These are phyloP conservation scores for Drosophila mettleri DNA, from an alignment of 2,888 invertebrate genomes.

Conservation along the genomic window DNA sequence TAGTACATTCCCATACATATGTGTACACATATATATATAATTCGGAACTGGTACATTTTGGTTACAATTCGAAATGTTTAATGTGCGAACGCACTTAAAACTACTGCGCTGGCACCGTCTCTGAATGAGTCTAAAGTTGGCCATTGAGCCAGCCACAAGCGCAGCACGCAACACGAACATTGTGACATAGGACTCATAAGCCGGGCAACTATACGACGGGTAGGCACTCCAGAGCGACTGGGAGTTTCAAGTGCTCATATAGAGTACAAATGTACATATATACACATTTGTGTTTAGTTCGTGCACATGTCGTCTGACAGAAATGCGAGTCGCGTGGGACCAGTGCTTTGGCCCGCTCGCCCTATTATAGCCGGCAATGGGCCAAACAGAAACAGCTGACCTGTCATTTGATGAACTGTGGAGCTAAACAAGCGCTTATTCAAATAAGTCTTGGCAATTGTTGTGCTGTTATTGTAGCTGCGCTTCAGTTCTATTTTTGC, in stretches of 20 bases:
- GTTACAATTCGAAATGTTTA: constrained; percentile 49
- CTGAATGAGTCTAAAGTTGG: constrained; percentile 59
- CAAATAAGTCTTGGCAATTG: constrained; percentile 52
- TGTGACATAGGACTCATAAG: constrained; percentile 38
- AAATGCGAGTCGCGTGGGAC: constrained; percentile 74
- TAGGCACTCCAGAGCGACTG: constrained; percentile 43
- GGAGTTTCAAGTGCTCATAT: constrained; percentile 38
- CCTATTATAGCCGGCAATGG: constrained; percentile 7
- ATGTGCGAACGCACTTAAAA: constrained; percentile 74
- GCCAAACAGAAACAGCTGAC: constrained; percentile 56
- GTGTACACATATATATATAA: constrained; percentile 2
- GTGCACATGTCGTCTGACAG: constrained; percentile 34
- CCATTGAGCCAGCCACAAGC: constrained; percentile 38
- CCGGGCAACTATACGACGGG: constrained; percentile 13
- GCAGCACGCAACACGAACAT: constrained; percentile 28
- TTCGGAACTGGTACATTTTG: constrained; percentile 19
- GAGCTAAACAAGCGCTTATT: constrained; percentile 46
- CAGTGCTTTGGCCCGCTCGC: constrained; percentile 13
- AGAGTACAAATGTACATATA: neutral
- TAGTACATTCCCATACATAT: neutral
- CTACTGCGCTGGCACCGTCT: constrained; percentile 29
- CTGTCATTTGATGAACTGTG: constrained; percentile 49
- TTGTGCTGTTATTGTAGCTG: constrained; percentile 31
- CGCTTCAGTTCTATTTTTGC: constrained; percentile 39
- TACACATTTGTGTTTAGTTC: constrained; percentile 7